These are phyloP conservation scores for Aspidiotus destructor DNA, from an alignment of 2,888 invertebrate genomes.

Conservation along the genomic window DNA sequence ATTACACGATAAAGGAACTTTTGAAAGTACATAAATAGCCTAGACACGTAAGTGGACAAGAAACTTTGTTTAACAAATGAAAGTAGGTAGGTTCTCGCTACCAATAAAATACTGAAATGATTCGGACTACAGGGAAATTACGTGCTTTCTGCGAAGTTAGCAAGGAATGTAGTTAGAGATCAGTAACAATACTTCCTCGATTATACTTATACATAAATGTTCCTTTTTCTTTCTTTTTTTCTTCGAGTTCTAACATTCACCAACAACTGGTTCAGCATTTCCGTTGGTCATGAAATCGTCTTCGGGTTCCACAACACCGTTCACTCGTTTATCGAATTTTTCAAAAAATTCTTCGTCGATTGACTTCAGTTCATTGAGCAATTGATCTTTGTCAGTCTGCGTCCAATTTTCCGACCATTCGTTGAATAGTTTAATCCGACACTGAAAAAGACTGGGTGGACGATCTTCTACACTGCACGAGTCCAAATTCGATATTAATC, in stretches of 20 bases:
- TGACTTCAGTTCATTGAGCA: constrained; percentile 59
- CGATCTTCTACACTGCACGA: constrained; percentile 55
- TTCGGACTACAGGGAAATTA: too few species aligned
- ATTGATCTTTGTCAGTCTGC: constrained; percentile 58
- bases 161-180: constrained; percentile 14
- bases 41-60: too few species aligned
- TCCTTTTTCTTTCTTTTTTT: too few species aligned
- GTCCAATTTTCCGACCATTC: constrained; percentile 77
- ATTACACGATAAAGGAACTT: too few species aligned
- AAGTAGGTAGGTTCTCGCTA: too few species aligned
- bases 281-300: constrained; percentile 18
- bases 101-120: too few species aligned
- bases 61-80: too few species aligned
- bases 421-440: constrained; percentile 71
- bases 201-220: too few species aligned
- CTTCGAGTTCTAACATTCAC: constrained; percentile 1
- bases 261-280: constrained; percentile 9
- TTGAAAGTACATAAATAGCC: too few species aligned
- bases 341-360: constrained; percentile 61
- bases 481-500: constrained; percentile 58
- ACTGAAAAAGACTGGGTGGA: constrained; percentile 72
- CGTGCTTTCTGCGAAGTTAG: too few species aligned
- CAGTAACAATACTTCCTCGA: background rate
- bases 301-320: background rate
- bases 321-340: constrained; percentile 46